Percentiles rank a stretch among this genome's conserved stretches.
These are phyloP conservation scores for Cydia strobilella DNA, from an alignment of 1,140 invertebrate genomes.

Conservation along the genomic window DNA sequence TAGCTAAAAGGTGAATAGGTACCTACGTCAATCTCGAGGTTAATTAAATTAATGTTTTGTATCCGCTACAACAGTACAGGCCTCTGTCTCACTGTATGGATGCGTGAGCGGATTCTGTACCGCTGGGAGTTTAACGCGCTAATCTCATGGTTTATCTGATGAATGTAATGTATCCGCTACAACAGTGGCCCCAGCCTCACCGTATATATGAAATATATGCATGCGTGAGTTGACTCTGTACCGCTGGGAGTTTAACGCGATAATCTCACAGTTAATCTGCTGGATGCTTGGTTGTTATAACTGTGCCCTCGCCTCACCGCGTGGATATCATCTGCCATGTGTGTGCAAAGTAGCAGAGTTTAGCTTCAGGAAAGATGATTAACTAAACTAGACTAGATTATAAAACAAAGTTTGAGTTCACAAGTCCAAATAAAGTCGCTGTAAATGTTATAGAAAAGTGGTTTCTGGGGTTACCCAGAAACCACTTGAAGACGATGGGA, in stretches of 20 bases:
- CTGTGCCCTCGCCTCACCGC: background rate
- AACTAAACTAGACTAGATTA: too few species aligned
- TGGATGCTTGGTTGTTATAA: background rate
- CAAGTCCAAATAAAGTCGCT: too few species aligned
- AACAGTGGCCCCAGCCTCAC: background rate
- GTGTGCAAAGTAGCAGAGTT: too few species aligned
- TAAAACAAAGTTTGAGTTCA: too few species aligned
- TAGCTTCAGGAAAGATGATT: too few species aligned
- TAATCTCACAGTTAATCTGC: background rate
- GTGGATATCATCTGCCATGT: too few species aligned
- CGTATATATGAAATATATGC: background rate
- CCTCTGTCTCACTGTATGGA: background rate
- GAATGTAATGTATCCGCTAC: background rate
- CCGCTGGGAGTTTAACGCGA: background rate
- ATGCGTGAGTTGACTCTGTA: background rate
- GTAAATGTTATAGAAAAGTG: too few species aligned
- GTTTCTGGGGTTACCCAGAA: too few species aligned
- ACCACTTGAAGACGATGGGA: too few species aligned
- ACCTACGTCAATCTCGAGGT: too few species aligned
- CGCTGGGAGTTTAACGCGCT: background rate
- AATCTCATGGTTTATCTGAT: background rate
- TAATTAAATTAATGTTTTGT: background rate
- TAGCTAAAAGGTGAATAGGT: too few species aligned
- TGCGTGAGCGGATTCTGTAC: background rate
- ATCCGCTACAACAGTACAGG: background rate